These are phyloP conservation scores for Setipinna tenuifilis DNA, from an alignment of 2,797 vertebrate species.

Conservation along the genomic window DNA sequence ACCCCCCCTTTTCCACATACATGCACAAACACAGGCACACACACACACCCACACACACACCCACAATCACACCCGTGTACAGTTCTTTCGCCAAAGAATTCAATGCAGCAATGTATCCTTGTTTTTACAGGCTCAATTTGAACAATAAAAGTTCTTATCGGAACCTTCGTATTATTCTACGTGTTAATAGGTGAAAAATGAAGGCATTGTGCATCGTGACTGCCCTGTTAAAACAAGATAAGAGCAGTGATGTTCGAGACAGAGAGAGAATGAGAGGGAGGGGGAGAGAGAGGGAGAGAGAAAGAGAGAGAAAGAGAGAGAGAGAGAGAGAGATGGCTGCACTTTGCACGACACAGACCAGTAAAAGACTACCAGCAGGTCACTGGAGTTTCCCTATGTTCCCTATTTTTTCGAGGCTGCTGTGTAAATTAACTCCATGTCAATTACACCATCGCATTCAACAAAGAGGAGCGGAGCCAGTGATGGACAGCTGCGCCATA, in stretches of 20 bases:
- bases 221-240: constrained; percentile 83
- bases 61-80: not conserved
- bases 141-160: constrained; percentile 79
- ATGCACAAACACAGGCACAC: not conserved
- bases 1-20: not conserved
- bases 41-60: not conserved
- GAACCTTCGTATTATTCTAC: constrained; percentile 74
- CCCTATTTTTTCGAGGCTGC: not conserved
- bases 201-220: constrained; percentile 73
- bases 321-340: not conserved
- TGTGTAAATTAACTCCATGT: not conserved
- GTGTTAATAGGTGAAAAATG: constrained; percentile 79
- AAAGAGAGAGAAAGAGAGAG: constrained; percentile 30
- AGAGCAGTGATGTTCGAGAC: constrained; percentile 63
- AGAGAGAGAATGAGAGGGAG: constrained; percentile 62
- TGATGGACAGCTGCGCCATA: constrained; percentile 23
- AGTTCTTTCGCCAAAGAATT: constrained; percentile 62
- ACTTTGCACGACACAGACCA: constrained; percentile 20
- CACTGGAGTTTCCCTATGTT: constrained; percentile 22
- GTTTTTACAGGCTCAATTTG: constrained; percentile 62
- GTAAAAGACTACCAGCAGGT: constrained; percentile 39
- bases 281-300: constrained; percentile 18
- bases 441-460: not conserved
- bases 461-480: not conserved
- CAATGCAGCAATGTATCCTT: constrained; percentile 74